These are phyloP conservation scores for Bubo blakistoni DNA, from an alignment of 2,113 vertebrate species.

Conservation along the genomic window DNA sequence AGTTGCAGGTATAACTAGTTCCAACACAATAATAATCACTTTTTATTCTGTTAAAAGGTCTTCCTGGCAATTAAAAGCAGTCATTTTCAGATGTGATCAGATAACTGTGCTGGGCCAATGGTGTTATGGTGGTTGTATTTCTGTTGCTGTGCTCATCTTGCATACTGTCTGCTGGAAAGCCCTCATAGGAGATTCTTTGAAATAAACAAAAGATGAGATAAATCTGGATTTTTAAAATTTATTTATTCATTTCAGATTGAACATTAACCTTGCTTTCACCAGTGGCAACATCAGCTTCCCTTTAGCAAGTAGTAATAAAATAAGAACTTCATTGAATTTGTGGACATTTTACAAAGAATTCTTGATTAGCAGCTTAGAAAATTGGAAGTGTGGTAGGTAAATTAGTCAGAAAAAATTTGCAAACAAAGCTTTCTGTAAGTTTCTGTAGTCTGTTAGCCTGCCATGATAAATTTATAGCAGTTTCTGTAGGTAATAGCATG, in stretches of 20 bases:
- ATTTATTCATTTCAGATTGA: not conserved
- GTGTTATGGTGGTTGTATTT: not conserved
- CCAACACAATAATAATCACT: not conserved
- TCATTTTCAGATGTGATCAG: not conserved
- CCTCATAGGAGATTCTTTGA: not conserved
- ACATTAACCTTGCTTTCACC: accelerated
- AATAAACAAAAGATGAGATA: not conserved
- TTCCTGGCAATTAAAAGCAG: not conserved
- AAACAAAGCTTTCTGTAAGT: not conserved
- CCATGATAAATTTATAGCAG: not conserved
- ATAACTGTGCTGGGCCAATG: not conserved
- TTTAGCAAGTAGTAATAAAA: not conserved
- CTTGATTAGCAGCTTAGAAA: not conserved
- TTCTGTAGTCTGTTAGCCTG: not conserved
- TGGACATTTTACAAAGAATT: not conserved
- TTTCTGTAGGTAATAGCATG: not conserved
- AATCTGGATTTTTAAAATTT: not conserved
- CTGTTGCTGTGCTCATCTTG: constrained; percentile 2
- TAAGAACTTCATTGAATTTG: not conserved
- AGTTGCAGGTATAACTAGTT: not conserved
- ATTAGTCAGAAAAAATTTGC: not conserved
- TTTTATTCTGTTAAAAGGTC: not conserved
- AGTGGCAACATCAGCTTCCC: not conserved
- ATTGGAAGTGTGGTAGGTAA: not conserved
- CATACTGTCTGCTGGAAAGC: not conserved